Percentiles rank a stretch among this genome's conserved stretches.
Conservation (phyloP, 2,797 vertebrate species). For the Typhlichthys subterraneus region DNA sequence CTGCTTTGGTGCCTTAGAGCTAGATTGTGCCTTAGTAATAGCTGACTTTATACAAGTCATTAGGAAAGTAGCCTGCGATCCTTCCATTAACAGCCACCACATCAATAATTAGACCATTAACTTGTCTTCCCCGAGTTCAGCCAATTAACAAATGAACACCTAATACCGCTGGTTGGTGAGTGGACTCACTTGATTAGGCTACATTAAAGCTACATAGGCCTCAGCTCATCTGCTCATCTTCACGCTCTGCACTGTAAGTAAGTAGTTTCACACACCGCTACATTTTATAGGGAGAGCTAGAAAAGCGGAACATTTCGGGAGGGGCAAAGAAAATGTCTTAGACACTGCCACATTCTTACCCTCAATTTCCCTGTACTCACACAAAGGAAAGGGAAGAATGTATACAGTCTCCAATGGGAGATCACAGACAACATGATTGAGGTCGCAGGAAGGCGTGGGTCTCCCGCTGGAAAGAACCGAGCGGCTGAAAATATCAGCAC, state of each 20-base stretch:
- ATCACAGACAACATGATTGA: conserved; percentile 49
- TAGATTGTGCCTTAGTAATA: neutral
- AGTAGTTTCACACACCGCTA: conserved; percentile 6
- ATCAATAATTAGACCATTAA: neutral
- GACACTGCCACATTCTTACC: conserved; percentile 32
- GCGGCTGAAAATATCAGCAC: conserved; percentile 45
- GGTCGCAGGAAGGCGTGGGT: conserved; percentile 38
- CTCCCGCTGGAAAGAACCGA: conserved; percentile 36
- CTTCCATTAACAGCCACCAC: neutral
- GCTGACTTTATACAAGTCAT: neutral
- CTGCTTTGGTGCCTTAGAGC: too few species aligned
- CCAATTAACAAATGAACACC: conserved; percentile 18
- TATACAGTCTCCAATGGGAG: conserved; percentile 48
- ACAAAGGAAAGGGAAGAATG: conserved; percentile 23
- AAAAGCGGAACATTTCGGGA: conserved; percentile 25
- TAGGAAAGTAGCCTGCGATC: neutral
- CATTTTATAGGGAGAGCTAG: conserved; percentile 16
- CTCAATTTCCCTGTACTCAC: conserved; percentile 29
- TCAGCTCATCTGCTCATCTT: conserved; percentile 5
- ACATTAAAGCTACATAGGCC: neutral
- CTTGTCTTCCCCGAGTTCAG: conserved; percentile 32
- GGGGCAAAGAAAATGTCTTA: conserved; percentile 30
- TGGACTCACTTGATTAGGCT: conserved; percentile 8
- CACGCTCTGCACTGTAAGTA: conserved; percentile 16
- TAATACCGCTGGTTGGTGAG: conserved; percentile 3